phyloP scores from a whole-genome alignment of 2,888 invertebrate genomes.

The Calliopum simillimum region DNA sequence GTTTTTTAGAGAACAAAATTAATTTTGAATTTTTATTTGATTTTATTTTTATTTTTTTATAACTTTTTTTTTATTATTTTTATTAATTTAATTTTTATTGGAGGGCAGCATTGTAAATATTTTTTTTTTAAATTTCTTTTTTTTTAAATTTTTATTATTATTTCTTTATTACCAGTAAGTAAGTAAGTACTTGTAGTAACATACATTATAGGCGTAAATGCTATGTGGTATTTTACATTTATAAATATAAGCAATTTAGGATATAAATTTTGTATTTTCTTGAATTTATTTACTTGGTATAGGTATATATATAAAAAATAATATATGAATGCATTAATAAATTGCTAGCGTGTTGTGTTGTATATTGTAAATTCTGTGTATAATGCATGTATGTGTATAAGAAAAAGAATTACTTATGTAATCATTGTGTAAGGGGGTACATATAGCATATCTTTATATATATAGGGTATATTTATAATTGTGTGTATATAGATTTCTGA shows the following conservation, averaged over 20 bases:
- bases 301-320: conserved; percentile 19
- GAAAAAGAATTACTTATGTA: conserved; percentile 3
- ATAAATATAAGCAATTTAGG: background rate
- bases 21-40: no score
- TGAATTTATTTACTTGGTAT: conserved; percentile 1
- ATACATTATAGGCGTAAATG: background rate
- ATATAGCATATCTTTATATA: conserved; percentile 16
- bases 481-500: background rate
- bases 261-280: background rate
- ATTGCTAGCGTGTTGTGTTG: conserved; percentile 18
- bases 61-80: background rate
- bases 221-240: background rate
- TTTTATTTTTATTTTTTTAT: background rate
- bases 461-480: background rate
- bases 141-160: background rate
- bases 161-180: no score
- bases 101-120: conserved; percentile 52
- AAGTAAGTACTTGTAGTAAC: no score
- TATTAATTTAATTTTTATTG: conserved; percentile 36
- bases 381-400: conserved; percentile 17
- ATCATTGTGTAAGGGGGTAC: conserved; percentile 9
- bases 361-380: conserved; percentile 21
- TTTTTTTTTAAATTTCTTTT: background rate
- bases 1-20: no score
- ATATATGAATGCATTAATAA: conserved; percentile 11